Base-by-base conservation (phyloP, 37 sponge, comb jelly and placozoan genomes). In the Aplysina aerophoba region DNA sequence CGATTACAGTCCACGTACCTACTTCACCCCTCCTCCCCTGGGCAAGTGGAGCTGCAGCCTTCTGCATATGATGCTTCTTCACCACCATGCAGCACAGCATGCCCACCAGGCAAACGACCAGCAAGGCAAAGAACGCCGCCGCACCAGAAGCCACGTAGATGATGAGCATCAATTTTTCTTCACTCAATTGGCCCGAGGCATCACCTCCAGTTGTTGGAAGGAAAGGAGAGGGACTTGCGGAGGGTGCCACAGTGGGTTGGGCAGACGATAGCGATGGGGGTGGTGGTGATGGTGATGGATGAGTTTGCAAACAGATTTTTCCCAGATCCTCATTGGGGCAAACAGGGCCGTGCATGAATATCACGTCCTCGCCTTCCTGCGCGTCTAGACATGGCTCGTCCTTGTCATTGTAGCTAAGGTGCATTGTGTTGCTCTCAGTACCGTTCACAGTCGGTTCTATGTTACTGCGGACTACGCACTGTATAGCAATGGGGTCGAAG, bases 61-160 rank as follows among this genome's bases (percentile, higher is more conserved):
- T 44, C 50, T 44, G 50, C 50, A 44, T 44, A 8, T 8, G 50
- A 8, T 44, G 3, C 50, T 44, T 38, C 37, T 41, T 75, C 17
- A 36, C 4, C 78, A 75, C 16, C 8, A 75, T 41, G 54, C 44
- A 40, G 78, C 78, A 75, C 54, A 75, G 78, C 12, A 75, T 25
- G 24, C 14, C 11, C 22, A 75, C 44, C 78, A 75, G 14, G 25
- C 78, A 75, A 0, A 75, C 54, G n/a, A 75, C 78, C n/a, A 75
- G 22, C 11, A 37, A 4, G 53, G 78, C 78, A 75, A 75, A 75
- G 53, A 75, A 36, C 4, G n/a, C 78, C 3, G 78, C 78, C 44
- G 41, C 78, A 15, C 78, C 78, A 16, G 78, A 17, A 4, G 78
- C 78, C 14, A 75, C 21, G 12, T 36, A 75, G 37, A 75, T 75